Conservation (phyloP, 2,888 invertebrate genomes). For the Temnothorax unifasciatus region DNA sequence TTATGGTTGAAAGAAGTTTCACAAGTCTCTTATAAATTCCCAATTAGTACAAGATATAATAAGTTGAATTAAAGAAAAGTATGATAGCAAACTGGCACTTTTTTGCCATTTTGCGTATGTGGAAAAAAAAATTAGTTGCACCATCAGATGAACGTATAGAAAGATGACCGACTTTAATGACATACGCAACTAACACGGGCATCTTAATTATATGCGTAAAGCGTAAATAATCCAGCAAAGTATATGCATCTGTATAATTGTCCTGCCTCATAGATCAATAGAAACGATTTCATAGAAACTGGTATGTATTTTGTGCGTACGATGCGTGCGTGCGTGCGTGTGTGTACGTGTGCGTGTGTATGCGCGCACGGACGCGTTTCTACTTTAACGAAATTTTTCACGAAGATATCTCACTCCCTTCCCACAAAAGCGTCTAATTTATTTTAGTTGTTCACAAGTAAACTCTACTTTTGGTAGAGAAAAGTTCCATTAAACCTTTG, state of each 20-base stretch:
- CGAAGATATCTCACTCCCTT: conserved; percentile 1
- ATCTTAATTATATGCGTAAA: conserved; percentile 8
- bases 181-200: neutral
- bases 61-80: conserved; percentile 29
- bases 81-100: conserved; percentile 31
- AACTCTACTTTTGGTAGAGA: conserved; percentile 65
- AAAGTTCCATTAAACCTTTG: conserved; percentile 63
- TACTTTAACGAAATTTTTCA: conserved; percentile 6
- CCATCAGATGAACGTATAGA: conserved; percentile 23
- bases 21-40: conserved; percentile 60
- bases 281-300: neutral
- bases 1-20: conserved; percentile 59
- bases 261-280: neutral
- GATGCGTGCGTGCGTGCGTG: neutral
- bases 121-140: conserved; percentile 61
- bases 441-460: conserved; percentile 53
- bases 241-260: conserved; percentile 10
- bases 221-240: neutral
- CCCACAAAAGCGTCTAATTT: neutral
- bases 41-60: conserved; percentile 70
- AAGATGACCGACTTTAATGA: neutral
- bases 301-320: neutral
- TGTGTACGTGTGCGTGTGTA: neutral
- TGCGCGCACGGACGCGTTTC: neutral
- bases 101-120: conserved; percentile 52